Evolutionary conservation across 53 echinoderm and acorn worm species (phyloP), one percentile per base, ranked within the genome.

Genomic region (Pentamera pediparva): DNA sequence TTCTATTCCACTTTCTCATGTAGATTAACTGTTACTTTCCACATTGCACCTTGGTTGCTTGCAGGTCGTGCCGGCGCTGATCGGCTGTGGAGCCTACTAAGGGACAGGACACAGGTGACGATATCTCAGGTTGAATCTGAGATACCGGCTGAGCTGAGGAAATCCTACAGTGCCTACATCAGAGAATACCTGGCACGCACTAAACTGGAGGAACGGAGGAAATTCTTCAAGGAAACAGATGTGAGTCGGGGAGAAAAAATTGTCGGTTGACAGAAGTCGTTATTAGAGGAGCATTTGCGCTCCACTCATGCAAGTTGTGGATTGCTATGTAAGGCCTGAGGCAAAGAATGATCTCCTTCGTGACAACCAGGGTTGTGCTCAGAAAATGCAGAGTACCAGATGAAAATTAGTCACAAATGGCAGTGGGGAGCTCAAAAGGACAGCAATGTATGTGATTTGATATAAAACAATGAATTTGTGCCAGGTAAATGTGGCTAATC

Each of bases 171-270:
- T 19, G 91, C 91, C 21, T 96, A 91, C 38, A 88, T 88, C 24
- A 70, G 96, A 49, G 96, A 91, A 43, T 96, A 90, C 62, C 75
- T 96, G 69, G 88, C 96, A 32, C 85, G 85, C 43, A 87, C 91
- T 32, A 88, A 96, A 69, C 88, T 91, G 12, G 87, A 81, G 6
- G 87, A 87, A 54, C 78, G 87, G 62, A 80, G 87, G 27, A 85
- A 87, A 33, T 94, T 90, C 62, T 94, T 87, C 85, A 84, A 86
- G 47, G 89, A 87, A 59, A 78, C 80, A 78, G 95, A 83, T 84
- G 95, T 94, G 59, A 75, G 93, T 63, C 38, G 36, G n/a, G 18
- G 18, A 0, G 11, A 17, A 12, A 59, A 59, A 32, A 7, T 60
- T 30, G 25, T 32, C 6, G n/a, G 18, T 18, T 21, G 61, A 60